Evolutionary conservation across 92 coral and sea anemone genomes (phyloP).

Genomic region (Parazoanthus darwini): DNA sequence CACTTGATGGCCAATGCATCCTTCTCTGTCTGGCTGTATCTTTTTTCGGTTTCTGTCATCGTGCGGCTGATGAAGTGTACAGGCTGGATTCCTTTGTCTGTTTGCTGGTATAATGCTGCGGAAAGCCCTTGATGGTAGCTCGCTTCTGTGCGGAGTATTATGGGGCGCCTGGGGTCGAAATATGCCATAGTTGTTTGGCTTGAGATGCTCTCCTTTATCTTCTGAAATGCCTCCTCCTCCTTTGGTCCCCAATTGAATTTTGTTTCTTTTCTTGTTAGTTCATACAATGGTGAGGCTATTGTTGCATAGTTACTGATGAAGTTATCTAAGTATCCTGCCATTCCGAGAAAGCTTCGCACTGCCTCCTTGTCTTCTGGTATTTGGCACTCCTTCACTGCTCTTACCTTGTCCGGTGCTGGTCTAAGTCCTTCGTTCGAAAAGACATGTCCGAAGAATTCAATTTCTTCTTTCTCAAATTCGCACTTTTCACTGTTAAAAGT

Average conservation of each 20-base stretch:
- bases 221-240: slow-evolving; percentile 12
- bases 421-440: no score
- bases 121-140: slow-evolving; percentile 64
- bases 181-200: slow-evolving; percentile 8
- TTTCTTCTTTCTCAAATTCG: no score
- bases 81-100: slow-evolving; percentile 48
- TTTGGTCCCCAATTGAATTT: neutral
- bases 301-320: slow-evolving; percentile 16
- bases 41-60: no score
- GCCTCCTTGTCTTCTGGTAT: neutral
- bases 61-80: no score
- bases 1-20: no score
- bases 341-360: neutral
- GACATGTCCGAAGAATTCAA: no score
- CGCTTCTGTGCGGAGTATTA: slow-evolving; percentile 55
- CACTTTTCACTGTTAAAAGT: no score
- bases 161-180: slow-evolving; percentile 58
- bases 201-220: slow-evolving; percentile 18
- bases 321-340: slow-evolving; percentile 1
- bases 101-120: slow-evolving; percentile 61
- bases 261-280: slow-evolving; percentile 10
- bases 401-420: no score
- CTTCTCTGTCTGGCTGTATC: no score
- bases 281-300: neutral
- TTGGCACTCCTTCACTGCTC: neutral